Base-by-base conservation (phyloP, 2,797 vertebrate genomes). In the Ctenopoma kingsleyae region DNA sequence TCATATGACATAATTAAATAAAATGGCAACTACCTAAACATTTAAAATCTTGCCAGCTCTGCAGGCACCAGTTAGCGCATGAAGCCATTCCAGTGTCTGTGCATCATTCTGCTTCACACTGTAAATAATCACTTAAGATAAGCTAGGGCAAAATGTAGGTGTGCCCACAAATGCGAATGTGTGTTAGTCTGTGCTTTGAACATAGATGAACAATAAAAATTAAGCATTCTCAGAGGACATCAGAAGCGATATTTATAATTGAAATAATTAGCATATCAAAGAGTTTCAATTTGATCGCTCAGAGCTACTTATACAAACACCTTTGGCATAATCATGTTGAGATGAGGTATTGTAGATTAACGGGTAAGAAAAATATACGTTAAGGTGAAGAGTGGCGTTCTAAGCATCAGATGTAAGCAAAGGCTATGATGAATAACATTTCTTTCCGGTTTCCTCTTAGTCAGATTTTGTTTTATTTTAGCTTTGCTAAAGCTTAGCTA, bases 211-310 rank as follows among this genome's bases (percentile, higher is more conserved):
- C 82, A 85, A 84, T 81, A 47, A 43, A 69, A 78, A 79, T 52
- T 10, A 65, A 62, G 59, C 67, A 61, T 2, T 23, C 50, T 67
- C 60, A 8, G 58, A 81, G 67, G 75, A 76, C 23, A 13, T 75
- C 64, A 69, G 47, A 66, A 70, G 49, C 32, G 55, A 74, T n/a
- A n/a, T 82, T 87, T 65, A 19, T 77, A 82, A 86, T 56, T 68
- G 44, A 76, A 82, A 70, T 41, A 51, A 81, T 70, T 85, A 69
- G 59, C 80, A 83, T 83, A 84, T 91, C 81, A 89, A 82, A 90
- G 85, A 59, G 72, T 67, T 74, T 72, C 25, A 62, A 65, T 17
- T 54, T 52, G 32, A 76, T 63, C 2, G n/a, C 35, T 80, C 32
- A 69, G 46, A 76, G 70, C 65, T 16, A 35, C 55, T 65, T 49